Base-by-base conservation (phyloP, 2,888 invertebrate genomes). In the Oithona nana region DNA sequence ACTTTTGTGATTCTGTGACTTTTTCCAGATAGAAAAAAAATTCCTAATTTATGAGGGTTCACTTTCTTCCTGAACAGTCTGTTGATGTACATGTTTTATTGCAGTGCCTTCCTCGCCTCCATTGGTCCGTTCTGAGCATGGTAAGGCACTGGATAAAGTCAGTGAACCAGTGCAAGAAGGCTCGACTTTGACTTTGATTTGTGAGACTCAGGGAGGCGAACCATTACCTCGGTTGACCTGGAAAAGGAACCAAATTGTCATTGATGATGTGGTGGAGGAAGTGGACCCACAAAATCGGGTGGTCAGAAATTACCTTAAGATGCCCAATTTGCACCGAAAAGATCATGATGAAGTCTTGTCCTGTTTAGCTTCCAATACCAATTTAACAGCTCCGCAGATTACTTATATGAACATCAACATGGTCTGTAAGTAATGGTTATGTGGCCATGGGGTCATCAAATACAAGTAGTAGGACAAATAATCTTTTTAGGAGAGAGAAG, bases 211-310 rank as follows among this genome's bases (percentile, higher is more conserved):
- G 24, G 59, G 59, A 22, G 59, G 59, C 2, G 59, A 59, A 1
- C 59, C 59, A 6, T 49, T 59, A 22, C 59, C 59, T 13, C 48
- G 59, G 49, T 29, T 59, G 16, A 50, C 59, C n/a, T 59, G 57
- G 59, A 28, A 29, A 29, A 22, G 28, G n/a, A 29, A 50, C 11
- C 24, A 59, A 16, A 22, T 24, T 20, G 29, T 59, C 50, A 6
- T 59, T 48, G 59, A 59, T 49, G 49, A 59, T 59, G 59, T 39
- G 3, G 50, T 59, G 1, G 59, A 59, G 28, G 59, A 59, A 50
- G 49, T 59, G 16, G 59, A 59, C 26, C 24, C 48, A 20, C 24
- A 59, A 28, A 59, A 22, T 29, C 50, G 24, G 22, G 29, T 28
- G 24, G 59, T 59, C n/a, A 39, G 59, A 22, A 59, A 59, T 24